Evolutionary conservation across 2,797 vertebrate species (phyloP).

Genomic region (Phaenicophaeus curvirostris): DNA sequence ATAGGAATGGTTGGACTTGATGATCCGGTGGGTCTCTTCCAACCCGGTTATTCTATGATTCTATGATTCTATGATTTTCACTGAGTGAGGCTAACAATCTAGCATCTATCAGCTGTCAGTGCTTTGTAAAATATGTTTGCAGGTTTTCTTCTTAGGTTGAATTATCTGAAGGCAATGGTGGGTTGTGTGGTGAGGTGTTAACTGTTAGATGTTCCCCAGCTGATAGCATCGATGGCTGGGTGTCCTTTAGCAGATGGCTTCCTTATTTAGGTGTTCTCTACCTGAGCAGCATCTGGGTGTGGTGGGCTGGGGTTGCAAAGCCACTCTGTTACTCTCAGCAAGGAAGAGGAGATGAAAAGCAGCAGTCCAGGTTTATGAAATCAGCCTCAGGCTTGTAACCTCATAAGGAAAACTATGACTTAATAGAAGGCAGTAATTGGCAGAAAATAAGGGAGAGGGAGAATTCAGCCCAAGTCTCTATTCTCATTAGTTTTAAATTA

Average conservation of each 20-base stretch:
- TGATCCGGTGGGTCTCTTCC: too few species aligned
- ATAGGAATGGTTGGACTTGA: too few species aligned
- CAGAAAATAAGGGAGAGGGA: conserved; percentile 16
- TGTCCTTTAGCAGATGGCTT: too few species aligned
- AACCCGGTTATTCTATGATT: too few species aligned
- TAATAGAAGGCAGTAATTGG: not conserved
- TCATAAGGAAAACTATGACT: conserved; percentile 40
- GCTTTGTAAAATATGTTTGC: not conserved
- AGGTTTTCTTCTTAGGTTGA: not conserved
- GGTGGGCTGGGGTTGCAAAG: not conserved
- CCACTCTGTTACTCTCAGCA: rapidly evolving
- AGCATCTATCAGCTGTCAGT: not conserved
- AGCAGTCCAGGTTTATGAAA: not conserved
- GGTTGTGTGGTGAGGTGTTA: not conserved
- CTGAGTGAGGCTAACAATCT: not conserved
- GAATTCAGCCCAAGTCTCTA: rapidly evolving
- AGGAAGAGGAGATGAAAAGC: not conserved
- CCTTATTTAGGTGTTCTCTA: too few species aligned
- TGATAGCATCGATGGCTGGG: not conserved
- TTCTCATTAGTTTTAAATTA: conserved; percentile 11
- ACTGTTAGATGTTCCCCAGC: not conserved
- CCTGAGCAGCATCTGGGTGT: not conserved
- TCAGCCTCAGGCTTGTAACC: not conserved
- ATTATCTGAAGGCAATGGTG: not conserved
- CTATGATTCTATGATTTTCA: too few species aligned